Base-by-base conservation (phyloP, 1,140 invertebrate species). In the Eurytemora carolleeae region DNA sequence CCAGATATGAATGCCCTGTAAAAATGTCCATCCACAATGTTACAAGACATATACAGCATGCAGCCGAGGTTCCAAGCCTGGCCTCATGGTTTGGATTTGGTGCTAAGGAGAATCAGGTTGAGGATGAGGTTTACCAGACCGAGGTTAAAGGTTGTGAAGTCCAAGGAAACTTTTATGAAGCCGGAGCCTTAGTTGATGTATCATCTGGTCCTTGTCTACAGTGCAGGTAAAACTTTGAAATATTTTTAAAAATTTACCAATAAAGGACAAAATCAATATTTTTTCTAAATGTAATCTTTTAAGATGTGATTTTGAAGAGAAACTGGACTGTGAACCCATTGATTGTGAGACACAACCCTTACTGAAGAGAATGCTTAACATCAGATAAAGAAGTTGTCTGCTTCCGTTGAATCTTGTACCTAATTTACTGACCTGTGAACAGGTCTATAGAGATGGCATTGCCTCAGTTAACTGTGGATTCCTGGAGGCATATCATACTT, bases 241-340 rank as follows among this genome's bases (percentile, higher is more conserved):
- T 7, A 59, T 61, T 52, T 56, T 26, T 58, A 15, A 25, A 1
- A 31, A 18, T 59, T 19, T 18, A 59, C 53, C 26, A 23, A 65
- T 2, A 56, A 15, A 24, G 1, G 3, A 20, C 26, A 1, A 59
- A 15, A 3, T 2, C 16, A 20, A 58, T 18, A 19, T 20, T 22
- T 26, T 15, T 16, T 22, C 19, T 24, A 22, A 26, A 58, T 17
- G 53, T 18, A 58, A n/a, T 57, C 22, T 57, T 57, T 77, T 21
- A 73, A 90, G 87, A 73, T 90, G 87, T 74, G 87, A 85, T 67
- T 79, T 81, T 54, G 80, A 87, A 71, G 87, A 87, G 67, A 84
- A 88, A 72, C 91, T 93, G 87, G 83, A 89, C 73, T 93, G 89
- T 72, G 85, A 92, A 72, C 88, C 89, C 53, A 82, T 82, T 72